These are phyloP conservation scores for Metacarcinus magister DNA, from an alignment of 2,888 invertebrate genomes.

Conservation along the genomic window DNA sequence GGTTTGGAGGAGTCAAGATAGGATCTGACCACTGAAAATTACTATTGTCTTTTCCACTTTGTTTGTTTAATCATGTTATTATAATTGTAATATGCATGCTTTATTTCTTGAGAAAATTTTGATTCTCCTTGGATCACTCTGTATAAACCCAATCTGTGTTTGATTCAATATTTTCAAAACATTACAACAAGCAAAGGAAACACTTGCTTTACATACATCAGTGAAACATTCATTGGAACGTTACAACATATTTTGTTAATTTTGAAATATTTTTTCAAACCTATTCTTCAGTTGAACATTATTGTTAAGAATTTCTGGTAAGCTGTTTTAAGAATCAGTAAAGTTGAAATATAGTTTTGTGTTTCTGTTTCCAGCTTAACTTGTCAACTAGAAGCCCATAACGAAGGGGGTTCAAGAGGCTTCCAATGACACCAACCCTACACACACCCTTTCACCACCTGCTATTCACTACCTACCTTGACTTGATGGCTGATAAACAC, in stretches of 20 bases:
- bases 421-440: no score
- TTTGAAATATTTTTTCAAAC: background rate
- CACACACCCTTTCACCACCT: no score
- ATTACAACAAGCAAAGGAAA: background rate
- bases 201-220: background rate
- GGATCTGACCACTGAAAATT: background rate
- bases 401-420: no score
- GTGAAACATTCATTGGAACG: background rate
- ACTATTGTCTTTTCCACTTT: background rate
- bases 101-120: background rate
- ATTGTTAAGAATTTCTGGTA: slow-evolving; percentile 19
- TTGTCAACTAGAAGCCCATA: background rate
- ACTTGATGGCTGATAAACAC: no score
- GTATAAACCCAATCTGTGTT: background rate
- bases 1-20: background rate
- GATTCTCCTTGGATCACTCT: background rate
- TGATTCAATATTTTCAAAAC: background rate
- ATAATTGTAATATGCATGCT: slow-evolving; percentile 15
- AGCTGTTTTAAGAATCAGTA: slow-evolving; percentile 36
- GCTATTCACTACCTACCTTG: no score
- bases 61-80: background rate
- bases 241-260: slow-evolving; percentile 30
- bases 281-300: background rate
- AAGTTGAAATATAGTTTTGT: slow-evolving; percentile 18
- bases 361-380: background rate